These are phyloP conservation scores for Sarcophaga carnaria DNA, from an alignment of 2,888 invertebrate species.

Conservation along the genomic window DNA sequence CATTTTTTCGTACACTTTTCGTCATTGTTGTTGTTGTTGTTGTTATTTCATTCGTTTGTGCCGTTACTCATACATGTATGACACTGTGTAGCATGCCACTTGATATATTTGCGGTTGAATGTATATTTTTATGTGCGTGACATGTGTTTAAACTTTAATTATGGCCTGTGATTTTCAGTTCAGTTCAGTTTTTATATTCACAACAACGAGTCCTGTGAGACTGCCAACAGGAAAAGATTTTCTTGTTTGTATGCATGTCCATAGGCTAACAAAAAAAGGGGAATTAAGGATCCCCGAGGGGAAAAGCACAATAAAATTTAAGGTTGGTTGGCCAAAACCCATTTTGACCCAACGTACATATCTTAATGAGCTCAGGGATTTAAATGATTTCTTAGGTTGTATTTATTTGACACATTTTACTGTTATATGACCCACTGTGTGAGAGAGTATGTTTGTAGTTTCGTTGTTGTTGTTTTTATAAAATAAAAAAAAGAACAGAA, in stretches of 20 bases:
- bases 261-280: too few relatives aligned
- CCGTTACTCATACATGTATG: not conserved
- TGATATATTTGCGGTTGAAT: constrained; percentile 67
- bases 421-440: not conserved
- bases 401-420: not conserved
- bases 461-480: not conserved
- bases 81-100: constrained; percentile 59
- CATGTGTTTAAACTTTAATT: constrained; percentile 64
- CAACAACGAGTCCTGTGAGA: not conserved
- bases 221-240: not conserved
- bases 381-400: not conserved
- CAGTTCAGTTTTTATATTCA: not conserved
- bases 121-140: constrained; percentile 55
- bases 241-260: too few relatives aligned
- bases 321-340: not conserved
- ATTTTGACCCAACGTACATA: too few relatives aligned
- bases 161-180: constrained; percentile 52
- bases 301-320: not conserved
- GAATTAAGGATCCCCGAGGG: not conserved
- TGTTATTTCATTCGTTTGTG: not conserved
- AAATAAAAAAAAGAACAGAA: not conserved
- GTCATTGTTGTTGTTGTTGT: too few relatives aligned
- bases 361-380: too few relatives aligned
- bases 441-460: not conserved
- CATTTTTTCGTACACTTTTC: too few relatives aligned